These are phyloP conservation scores for Spongilla lacustris DNA, from an alignment of 37 sponge, comb jelly and placozoan species.

Conservation along the genomic window DNA sequence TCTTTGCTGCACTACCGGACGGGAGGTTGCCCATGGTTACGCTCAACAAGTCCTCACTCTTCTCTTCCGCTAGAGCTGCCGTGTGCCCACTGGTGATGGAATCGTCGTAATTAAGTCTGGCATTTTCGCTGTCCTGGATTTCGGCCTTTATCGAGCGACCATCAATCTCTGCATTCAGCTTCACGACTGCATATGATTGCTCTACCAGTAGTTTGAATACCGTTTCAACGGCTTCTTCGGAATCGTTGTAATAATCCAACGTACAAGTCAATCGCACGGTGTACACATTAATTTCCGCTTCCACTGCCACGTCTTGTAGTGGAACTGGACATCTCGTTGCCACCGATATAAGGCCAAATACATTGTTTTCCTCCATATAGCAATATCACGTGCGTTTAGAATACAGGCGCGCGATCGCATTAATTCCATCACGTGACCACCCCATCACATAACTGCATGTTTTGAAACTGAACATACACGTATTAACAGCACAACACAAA, in stretches of 20 bases:
- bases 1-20: constrained; percentile 49
- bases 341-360: not conserved
- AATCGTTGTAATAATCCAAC: constrained; percentile 54
- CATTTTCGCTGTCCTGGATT: constrained; percentile 66
- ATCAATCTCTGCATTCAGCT: constrained; percentile 61
- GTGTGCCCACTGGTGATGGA: constrained; percentile 60
- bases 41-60: constrained; percentile 64
- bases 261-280: constrained; percentile 36
- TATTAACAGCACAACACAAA: not conserved
- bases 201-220: constrained; percentile 64
- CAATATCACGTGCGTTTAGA: too few species aligned
- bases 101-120: constrained; percentile 57
- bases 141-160: constrained; percentile 55
- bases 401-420: not conserved
- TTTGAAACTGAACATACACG: not conserved
- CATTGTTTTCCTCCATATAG: too few species aligned
- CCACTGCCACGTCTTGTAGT: not conserved
- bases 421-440: not conserved
- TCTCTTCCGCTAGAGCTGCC: constrained; percentile 64
- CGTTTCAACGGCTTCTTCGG: constrained; percentile 41
- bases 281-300: constrained; percentile 35
- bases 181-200: constrained; percentile 55
- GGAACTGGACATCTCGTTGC: not conserved
- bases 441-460: not conserved
- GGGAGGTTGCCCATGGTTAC: constrained; percentile 72